Evolutionary conservation across 2,113 vertebrate genomes (phyloP), one percentile per base, ranked within the genome.

Genomic region (Pachyramphus minor): DNA sequence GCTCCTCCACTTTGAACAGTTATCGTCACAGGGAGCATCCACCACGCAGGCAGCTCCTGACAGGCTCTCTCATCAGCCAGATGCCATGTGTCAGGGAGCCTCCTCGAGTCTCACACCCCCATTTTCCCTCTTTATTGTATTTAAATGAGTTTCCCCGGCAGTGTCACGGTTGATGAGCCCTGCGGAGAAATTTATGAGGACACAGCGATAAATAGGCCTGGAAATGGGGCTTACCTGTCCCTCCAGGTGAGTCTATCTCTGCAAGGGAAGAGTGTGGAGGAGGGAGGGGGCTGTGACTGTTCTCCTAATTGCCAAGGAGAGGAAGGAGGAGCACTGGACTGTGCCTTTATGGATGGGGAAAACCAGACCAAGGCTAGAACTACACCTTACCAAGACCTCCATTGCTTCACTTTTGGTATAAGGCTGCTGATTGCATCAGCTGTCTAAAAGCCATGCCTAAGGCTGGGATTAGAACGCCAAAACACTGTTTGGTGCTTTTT

Each of bases 1-100:
- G 86, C 95, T 96, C 93, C 92, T 94, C 96, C 93, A 84, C 96
- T 81, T 31, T 5, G 83, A 81, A 2, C 88, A 89, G 92, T 89
- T 95, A 67, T 95, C 83, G 50, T 94, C 22, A 6, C 71, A n/a
- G 95, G 89, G 93, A 96, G 94, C 96, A 96, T 87, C 95, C 91
- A 67, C 83, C 87, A 63, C 20, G n/a, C 96, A 94, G 95, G 72
- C 92, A 84, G 93, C 79, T 96, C 93, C 92, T 96, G 96, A 96
- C 96, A 96, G 95, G 19, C 88, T 68, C 95, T 88, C 96, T 95
- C 91, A 75, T 64, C 96, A 95, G 90, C 76, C 82, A 89, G 79
- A 87, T 84, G 85, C 85, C 13, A 8, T 23, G 79, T 90, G 85
- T 60, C 9, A 25, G 53, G 86, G 71, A 95, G 52, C 92, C 72